These are phyloP conservation scores for Holocentrus rufus DNA, from an alignment of 2,797 vertebrate species.

Conservation along the genomic window DNA sequence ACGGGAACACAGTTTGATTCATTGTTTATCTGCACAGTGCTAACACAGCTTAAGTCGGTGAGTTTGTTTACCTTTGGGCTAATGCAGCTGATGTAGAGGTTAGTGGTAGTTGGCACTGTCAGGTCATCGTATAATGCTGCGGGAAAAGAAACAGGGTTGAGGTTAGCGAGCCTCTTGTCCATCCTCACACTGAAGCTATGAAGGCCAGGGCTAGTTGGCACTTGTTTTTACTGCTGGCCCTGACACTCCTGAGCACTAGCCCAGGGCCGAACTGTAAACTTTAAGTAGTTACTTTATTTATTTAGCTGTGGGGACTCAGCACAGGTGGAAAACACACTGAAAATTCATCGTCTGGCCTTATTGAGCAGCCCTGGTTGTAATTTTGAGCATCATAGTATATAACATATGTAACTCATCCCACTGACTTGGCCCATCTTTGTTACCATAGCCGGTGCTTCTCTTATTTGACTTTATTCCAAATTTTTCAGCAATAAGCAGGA, in stretches of 20 bases:
- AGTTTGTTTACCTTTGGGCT: conserved; percentile 82
- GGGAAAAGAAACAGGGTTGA: conserved; percentile 2
- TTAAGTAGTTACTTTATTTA: too few species aligned
- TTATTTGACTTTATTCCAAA: neutral
- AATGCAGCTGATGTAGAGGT: conserved; percentile 87
- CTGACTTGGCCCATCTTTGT: neutral
- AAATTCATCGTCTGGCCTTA: too few species aligned
- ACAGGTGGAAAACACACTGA: too few species aligned
- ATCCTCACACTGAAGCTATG: neutral
- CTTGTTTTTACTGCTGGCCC: neutral
- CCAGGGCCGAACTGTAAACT: neutral
- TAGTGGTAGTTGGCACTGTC: conserved; percentile 82
- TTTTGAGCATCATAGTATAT: too few species aligned
- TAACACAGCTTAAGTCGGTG: neutral
- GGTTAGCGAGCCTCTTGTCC: neutral
- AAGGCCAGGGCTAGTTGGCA: neutral
- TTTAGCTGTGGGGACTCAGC: too few species aligned
- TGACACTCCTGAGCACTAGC: neutral
- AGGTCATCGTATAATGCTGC: conserved; percentile 85
- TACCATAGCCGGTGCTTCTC: neutral
- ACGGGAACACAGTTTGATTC: neutral
- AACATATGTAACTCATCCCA: neutral
- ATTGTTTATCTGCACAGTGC: neutral
- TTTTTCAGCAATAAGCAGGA: neutral
- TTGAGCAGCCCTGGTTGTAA: too few species aligned